These are phyloP conservation scores for Cebuella pygmaea DNA, from an alignment of 2,797 vertebrate species.

Conservation along the genomic window DNA sequence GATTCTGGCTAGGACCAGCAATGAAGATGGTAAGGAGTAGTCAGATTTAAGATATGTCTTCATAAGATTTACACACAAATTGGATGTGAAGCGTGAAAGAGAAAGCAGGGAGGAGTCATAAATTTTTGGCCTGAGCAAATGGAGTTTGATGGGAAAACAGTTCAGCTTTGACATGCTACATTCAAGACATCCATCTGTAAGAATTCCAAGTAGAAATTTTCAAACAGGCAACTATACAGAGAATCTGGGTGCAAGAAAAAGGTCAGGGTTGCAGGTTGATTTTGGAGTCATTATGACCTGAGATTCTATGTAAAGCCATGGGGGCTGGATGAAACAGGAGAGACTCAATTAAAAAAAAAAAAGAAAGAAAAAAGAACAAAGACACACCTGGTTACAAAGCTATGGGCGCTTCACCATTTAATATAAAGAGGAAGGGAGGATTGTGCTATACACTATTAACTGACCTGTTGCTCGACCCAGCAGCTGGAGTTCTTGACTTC, in stretches of 20 bases:
- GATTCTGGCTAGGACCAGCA: neutral
- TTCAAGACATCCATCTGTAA: neutral
- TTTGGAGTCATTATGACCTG: neutral
- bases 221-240: neutral
- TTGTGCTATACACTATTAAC: neutral
- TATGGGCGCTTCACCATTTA: neutral
- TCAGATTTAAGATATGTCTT: neutral
- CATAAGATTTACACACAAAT: neutral
- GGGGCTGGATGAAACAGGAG: neutral
- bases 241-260: neutral
- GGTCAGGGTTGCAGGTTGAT: neutral
- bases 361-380: neutral
- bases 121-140: neutral
- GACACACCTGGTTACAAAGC: neutral
- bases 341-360: neutral
- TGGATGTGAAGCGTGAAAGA: neutral
- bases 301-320: neutral
- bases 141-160: neutral
- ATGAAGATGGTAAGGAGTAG: neutral
- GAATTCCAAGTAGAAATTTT: neutral
- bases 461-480: rapidly evolving
- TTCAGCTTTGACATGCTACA: neutral
- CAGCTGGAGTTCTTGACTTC: neutral
- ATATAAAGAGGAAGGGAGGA: neutral
- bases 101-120: neutral